phyloP scores from a whole-genome alignment of 2,888 invertebrate genomes.

The Erebia epiphron region DNA sequence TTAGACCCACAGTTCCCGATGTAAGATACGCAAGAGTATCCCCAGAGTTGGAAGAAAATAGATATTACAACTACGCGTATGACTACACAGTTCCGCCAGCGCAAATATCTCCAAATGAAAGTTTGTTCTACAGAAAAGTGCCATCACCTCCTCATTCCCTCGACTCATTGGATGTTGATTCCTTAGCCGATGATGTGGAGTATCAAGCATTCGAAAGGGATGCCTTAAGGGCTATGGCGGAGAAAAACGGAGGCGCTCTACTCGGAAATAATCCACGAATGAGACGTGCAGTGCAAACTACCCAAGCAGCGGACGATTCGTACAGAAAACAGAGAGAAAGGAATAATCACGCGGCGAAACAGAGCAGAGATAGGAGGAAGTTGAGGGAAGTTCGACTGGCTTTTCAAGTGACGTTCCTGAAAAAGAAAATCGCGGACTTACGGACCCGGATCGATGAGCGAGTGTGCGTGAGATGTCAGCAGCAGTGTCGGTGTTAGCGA shows the following conservation, averaged over 20 bases:
- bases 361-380: conserved; percentile 94
- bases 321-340: conserved; percentile 94
- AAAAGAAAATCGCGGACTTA: conserved; percentile 55
- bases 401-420: conserved; percentile 91
- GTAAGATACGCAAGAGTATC: conserved; percentile 44
- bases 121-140: conserved; percentile 39
- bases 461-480: conserved; percentile 38
- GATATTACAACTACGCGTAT: conserved; percentile 27
- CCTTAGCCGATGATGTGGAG: conserved; percentile 77
- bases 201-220: conserved; percentile 88
- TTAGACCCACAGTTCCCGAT: conserved; percentile 42
- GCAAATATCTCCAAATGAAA: conserved; percentile 55
- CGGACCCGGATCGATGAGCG: conserved; percentile 42
- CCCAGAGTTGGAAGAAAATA: conserved; percentile 31
- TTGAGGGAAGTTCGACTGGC: conserved; percentile 96
- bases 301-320: conserved; percentile 85
- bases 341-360: conserved; percentile 97
- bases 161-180: conserved; percentile 59
- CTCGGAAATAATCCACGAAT: conserved; percentile 87
- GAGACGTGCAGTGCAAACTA: conserved; percentile 81
- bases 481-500: conserved; percentile 35
- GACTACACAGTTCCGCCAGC: conserved; percentile 49
- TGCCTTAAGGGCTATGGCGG: conserved; percentile 86
- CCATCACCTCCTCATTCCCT: conserved; percentile 75
- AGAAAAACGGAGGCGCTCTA: conserved; percentile 82